Base-by-base conservation (phyloP, 2,888 invertebrate species). In the Lamellibrachia satsuma region DNA sequence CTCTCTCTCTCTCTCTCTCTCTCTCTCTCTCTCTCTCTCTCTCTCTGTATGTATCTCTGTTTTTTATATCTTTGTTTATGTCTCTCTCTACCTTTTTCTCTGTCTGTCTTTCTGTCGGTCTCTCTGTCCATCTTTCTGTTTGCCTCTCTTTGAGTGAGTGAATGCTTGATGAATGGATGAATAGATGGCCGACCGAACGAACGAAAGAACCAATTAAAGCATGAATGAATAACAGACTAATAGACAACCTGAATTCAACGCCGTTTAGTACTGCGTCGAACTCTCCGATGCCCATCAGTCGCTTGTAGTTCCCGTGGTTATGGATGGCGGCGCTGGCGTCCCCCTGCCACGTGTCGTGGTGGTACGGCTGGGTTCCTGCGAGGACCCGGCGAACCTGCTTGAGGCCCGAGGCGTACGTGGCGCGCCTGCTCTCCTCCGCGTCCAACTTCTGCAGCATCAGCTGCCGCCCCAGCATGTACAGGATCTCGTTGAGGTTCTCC, bases 251-350 rank as follows among this genome's bases (percentile, higher is more conserved):
- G 94, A 96, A 96, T 91, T 95, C 95, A 3, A 96, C 94, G 1
- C 96, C 96, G 91, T 96, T 95, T 52, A 95, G 92, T 3, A 95
- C 95, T 2, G 93, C 95, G 6, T 94, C 93, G 22, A 95, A 90
- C 91, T 94, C 93, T 7, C 94, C 94, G 94, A 95, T 94, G 51
- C 92, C 39, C 39, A 39, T 39, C 39, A 39, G 0, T 39, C 39
- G 39, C 92, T 15, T 94, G 91, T 95, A 94, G 93, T 95, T 95
- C 8, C 95, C 93, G 93, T 95, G 95, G 91, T 95, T 95, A 92
- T 95, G 95, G 1, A 95, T 93, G 9, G 95, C 94, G 1, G 93
- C 94, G 7, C 94, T 92, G 0, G 94, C 92, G 0, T 90, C 57
- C 9, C 93, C 93, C 4, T 94, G 90, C 93, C 93, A 94, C 3